Evolutionary conservation across 2,113 vertebrate genomes (phyloP), one percentile per base, ranked within the genome.

Genomic region (Chloebia gouldiae): DNA sequence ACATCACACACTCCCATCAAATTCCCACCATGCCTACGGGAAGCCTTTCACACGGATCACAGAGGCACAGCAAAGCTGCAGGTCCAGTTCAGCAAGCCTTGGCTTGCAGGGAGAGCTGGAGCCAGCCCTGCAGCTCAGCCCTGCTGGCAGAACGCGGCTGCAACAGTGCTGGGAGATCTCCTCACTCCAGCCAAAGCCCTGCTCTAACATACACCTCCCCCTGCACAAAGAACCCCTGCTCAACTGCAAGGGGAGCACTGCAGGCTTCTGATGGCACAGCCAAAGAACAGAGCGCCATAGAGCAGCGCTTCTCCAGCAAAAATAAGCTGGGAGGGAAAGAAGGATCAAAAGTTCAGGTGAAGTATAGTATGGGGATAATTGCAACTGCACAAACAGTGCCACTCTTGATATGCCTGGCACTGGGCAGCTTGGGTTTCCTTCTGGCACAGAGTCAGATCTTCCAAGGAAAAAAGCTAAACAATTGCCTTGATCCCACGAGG

Each of bases 121-220:
- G 23, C 10, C 81, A 71, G 73, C 82, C 44, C 93, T 5, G 9
- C 14, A 44, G 80, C 61, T 69, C 81, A 69, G 54, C 75, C 59
- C 56, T 0, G 0, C 40, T 2, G 2, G 66, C 65, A 85, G 56
- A 51, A 47, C 1, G 0, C 11, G 0, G 0, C 78, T 44, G 79
- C 27, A 50, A 33, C 35, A 4, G 19, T 30, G 33, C 86, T 30
- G 47, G 33, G 21, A 25, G 39, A 47, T 53, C 33, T 39, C 16
- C 68, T 57, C 30, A 7, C 7, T 9, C 2, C 16, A 7, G 31
- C 9, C 9, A 0, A 35, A 88, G 39, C 5, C 51, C 35, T 85
- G 65, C 71, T 54, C 53, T 50, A 24, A 72, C 82, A 66, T 0
- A 20, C 4, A 73, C 18, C 57, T 65, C 45, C 42, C 69, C 27